Conservation (phyloP, 2,888 invertebrate genomes). For the Agonopterix heracliana region DNA sequence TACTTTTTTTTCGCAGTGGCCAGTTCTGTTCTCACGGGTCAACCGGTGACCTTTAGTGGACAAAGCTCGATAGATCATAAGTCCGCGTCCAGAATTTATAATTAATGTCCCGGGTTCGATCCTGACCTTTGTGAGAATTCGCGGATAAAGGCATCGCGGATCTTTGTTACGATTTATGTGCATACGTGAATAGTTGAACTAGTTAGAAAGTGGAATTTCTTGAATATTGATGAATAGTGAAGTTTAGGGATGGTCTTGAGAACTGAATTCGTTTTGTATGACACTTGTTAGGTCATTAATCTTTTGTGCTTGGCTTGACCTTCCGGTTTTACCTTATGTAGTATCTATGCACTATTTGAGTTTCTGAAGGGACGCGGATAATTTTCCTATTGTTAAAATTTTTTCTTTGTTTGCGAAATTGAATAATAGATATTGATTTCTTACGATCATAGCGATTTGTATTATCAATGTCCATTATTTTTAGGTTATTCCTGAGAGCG, state of each 20-base stretch:
- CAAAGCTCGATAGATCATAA: slow-evolving; percentile 53
- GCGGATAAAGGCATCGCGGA: slow-evolving; percentile 57
- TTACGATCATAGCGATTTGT: too few species aligned
- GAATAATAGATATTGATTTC: too few species aligned
- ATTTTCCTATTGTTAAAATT: too few species aligned
- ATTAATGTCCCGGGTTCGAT: slow-evolving; percentile 60
- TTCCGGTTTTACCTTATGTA: slow-evolving; percentile 22
- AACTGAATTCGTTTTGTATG: slow-evolving; percentile 34
- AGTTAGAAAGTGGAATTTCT: slow-evolving; percentile 66
- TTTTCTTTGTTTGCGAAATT: too few species aligned
- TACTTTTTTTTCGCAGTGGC: slow-evolving; percentile 30
- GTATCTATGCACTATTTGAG: background rate
- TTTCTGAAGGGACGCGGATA: background rate
- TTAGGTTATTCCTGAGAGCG: too few species aligned
- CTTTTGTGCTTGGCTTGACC: slow-evolving; percentile 46
- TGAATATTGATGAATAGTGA: slow-evolving; percentile 63
- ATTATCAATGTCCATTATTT: too few species aligned
- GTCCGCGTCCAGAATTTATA: slow-evolving; percentile 63
- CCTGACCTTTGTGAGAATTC: slow-evolving; percentile 47
- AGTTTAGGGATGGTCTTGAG: slow-evolving; percentile 37
- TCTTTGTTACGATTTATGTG: slow-evolving; percentile 49
- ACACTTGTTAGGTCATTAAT: slow-evolving; percentile 58
- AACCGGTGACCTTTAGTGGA: slow-evolving; percentile 65
- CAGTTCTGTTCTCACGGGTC: slow-evolving; percentile 75
- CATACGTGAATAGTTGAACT: slow-evolving; percentile 40